phyloP scores from a whole-genome alignment of 2,888 invertebrate genomes.

The Epiperipatus broadwayi region DNA sequence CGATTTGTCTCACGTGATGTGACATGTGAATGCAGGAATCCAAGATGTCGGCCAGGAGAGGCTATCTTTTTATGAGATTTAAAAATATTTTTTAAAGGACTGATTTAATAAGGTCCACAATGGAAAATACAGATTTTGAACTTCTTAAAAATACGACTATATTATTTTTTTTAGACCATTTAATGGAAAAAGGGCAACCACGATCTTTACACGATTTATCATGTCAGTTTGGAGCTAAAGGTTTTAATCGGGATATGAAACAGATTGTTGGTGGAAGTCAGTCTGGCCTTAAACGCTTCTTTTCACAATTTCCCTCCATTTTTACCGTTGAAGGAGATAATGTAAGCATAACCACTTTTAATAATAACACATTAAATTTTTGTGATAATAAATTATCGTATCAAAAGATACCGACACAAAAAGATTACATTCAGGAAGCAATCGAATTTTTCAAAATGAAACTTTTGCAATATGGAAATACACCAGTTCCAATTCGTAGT shows the following conservation, averaged over 20 bases:
- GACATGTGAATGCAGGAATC: too few relatives aligned
- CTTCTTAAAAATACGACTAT: conserved; percentile 81
- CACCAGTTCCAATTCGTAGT: conserved; percentile 91
- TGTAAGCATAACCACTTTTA: conserved; percentile 22
- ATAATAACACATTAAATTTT: conserved; percentile 11
- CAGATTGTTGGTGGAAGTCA: conserved; percentile 70
- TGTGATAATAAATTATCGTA: too few relatives aligned
- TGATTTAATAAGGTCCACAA: too few relatives aligned
- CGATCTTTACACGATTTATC: conserved; percentile 90
- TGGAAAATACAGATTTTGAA: conserved; percentile 88
- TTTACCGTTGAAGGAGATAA: conserved; percentile 79
- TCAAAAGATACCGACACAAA: conserved; percentile 28
- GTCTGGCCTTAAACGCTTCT: conserved; percentile 86
- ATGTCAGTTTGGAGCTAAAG: conserved; percentile 97
- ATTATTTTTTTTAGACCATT: conserved; percentile 91
- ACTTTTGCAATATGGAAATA: conserved; percentile 63
- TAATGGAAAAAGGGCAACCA: conserved; percentile 79
- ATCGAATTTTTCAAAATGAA: conserved; percentile 93
- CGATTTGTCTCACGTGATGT: too few relatives aligned
- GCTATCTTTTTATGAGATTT: too few relatives aligned
- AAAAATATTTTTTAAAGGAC: too few relatives aligned
- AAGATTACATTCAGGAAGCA: conserved; percentile 85
- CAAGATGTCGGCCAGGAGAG: too few relatives aligned
- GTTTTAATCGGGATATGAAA: conserved; percentile 96
- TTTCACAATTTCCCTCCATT: conserved; percentile 84